Percentiles rank a stretch among this genome's conserved stretches.
phyloP scores from a whole-genome alignment of 2,113 vertebrate genomes.

The Pteruthius melanotis region DNA sequence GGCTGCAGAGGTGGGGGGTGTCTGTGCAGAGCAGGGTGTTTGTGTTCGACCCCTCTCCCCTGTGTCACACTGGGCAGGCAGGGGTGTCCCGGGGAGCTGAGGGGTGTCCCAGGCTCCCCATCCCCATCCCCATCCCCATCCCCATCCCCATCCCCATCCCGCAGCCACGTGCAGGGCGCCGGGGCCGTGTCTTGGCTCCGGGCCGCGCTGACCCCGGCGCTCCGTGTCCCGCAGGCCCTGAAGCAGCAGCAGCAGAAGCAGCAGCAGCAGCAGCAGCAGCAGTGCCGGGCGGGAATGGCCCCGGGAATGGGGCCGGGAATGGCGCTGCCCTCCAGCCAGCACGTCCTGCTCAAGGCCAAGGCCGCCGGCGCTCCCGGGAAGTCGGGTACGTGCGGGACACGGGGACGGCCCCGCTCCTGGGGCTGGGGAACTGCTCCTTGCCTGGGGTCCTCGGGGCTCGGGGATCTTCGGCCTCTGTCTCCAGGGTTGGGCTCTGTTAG shows the following conservation, averaged over 20 bases:
- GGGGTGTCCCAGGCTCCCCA: background rate
- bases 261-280: slow-evolving; percentile 65
- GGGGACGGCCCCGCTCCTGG: rapidly evolving
- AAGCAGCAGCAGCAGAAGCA: slow-evolving; percentile 93
- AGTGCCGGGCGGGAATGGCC: slow-evolving; percentile 81
- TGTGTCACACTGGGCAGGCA: background rate
- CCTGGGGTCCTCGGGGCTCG: rapidly evolving
- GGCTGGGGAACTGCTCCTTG: background rate
- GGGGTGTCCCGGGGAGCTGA: background rate
- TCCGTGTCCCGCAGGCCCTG: slow-evolving; percentile 75
- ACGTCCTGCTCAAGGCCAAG: slow-evolving; percentile 82
- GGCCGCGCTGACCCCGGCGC: background rate
- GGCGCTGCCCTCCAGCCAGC: slow-evolving; percentile 78
- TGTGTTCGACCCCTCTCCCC: background rate
- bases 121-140: background rate
- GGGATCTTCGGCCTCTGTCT: too few relatives aligned
- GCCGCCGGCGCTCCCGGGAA: slow-evolving; percentile 68
- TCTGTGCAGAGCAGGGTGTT: rapidly evolving
- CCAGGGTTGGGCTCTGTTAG: background rate
- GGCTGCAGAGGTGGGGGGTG: background rate
- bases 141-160: background rate
- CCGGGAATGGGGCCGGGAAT: slow-evolving; percentile 53
- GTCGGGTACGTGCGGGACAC: slow-evolving; percentile 64
- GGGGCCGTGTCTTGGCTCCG: background rate
- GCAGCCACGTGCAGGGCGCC: background rate